Evolutionary conservation across 2,113 vertebrate genomes (phyloP).

Genomic region (Sturnira hondurensis): DNA sequence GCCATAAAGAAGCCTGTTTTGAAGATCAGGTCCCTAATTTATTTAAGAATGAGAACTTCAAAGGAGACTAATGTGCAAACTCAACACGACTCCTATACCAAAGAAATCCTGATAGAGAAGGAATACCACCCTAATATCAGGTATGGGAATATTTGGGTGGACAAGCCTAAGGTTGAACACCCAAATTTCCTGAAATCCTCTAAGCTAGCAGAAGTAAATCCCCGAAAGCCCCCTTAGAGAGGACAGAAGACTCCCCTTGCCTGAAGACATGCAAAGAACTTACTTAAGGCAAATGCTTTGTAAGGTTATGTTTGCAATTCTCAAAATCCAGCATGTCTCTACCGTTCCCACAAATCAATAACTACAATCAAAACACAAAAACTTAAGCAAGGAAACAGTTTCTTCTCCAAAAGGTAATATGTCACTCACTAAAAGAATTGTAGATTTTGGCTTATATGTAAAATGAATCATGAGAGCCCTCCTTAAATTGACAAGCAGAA

Average conservation of each 20-base stretch:
- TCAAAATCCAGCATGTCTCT: neutral
- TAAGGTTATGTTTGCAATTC: neutral
- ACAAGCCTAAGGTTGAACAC: neutral
- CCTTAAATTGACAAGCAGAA: neutral
- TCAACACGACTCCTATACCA: neutral
- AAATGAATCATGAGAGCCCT: neutral
- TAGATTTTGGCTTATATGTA: neutral
- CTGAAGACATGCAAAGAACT: neutral
- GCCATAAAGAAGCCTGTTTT: neutral
- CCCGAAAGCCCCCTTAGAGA: neutral
- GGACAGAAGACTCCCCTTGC: neutral
- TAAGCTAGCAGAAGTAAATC: neutral
- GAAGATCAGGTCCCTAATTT: neutral
- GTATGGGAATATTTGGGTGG: neutral
- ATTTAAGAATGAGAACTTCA: neutral
- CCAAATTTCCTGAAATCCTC: neutral
- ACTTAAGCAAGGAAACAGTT: neutral
- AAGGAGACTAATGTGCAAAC: neutral
- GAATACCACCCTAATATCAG: neutral
- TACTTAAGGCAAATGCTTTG: neutral
- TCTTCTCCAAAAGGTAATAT: neutral
- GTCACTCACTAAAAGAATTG: neutral
- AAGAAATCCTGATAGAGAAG: neutral
- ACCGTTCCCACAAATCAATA: neutral
- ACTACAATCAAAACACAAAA: neutral